Conservation (phyloP, 2,113 vertebrate genomes). For the Ceuthmochares aereus region DNA sequence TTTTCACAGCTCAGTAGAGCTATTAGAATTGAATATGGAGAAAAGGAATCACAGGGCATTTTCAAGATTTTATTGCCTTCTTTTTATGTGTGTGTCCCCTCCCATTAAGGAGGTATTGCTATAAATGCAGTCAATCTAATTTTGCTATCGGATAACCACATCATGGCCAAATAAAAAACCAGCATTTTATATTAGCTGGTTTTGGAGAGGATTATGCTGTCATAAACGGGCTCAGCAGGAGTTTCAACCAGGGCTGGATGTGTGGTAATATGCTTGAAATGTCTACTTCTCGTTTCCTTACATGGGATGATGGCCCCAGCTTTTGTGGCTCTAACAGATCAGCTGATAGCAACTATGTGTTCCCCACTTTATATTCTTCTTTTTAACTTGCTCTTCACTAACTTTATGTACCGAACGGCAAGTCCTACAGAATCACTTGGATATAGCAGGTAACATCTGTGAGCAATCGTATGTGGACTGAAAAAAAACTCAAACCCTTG, state of each 20-base stretch:
- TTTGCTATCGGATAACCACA: not conserved
- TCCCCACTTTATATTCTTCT: not conserved
- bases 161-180: slow-evolving; percentile 26
- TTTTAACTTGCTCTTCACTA: not conserved
- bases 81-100: not conserved
- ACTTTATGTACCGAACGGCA: not conserved
- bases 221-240: slow-evolving; percentile 71
- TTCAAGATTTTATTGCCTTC: slow-evolving; percentile 14
- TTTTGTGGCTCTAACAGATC: not conserved
- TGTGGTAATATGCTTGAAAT: slow-evolving; percentile 27
- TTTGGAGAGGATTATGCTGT: slow-evolving; percentile 63
- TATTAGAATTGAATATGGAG: not conserved
- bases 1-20: not conserved
- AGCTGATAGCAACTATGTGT: not conserved
- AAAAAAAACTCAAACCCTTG: not conserved
- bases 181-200: slow-evolving; percentile 26
- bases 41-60: not conserved
- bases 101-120: slow-evolving; percentile 15
- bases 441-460: slow-evolving; percentile 15
- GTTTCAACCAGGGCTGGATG: slow-evolving; percentile 20
- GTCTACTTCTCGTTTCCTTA: slow-evolving; percentile 12
- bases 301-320: not conserved
- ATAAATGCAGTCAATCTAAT: slow-evolving; percentile 22
- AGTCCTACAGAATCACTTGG: not conserved
- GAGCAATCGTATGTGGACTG: not conserved